These are phyloP conservation scores for Thecophora atra DNA, from an alignment of 2,888 invertebrate genomes.

Conservation along the genomic window DNA sequence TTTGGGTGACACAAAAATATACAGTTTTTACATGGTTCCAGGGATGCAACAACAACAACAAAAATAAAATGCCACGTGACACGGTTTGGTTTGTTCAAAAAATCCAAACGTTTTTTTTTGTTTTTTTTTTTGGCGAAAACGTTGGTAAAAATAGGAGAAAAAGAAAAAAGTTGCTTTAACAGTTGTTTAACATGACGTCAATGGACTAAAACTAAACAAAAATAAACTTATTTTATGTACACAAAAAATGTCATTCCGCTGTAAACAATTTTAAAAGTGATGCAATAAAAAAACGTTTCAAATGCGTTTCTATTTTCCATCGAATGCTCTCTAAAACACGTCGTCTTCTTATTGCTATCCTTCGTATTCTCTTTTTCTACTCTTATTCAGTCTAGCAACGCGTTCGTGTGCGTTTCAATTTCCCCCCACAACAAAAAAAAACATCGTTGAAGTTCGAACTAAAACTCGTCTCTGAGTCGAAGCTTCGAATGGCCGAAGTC, in stretches of 20 bases:
- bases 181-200: slow-evolving; percentile 45
- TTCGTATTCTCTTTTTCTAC: background rate
- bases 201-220: slow-evolving; percentile 36
- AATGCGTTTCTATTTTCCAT: background rate
- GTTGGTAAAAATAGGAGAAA: slow-evolving; percentile 43
- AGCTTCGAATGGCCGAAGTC: too few species aligned
- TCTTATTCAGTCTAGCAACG: too few species aligned
- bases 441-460: too few species aligned
- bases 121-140: slow-evolving; percentile 28
- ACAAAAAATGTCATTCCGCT: slow-evolving; percentile 8
- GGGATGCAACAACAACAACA: slow-evolving; percentile 47
- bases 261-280: background rate
- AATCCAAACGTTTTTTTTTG: slow-evolving; percentile 46
- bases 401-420: too few species aligned
- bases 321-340: too few species aligned
- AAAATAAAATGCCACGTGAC: slow-evolving; percentile 43
- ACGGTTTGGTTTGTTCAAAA: slow-evolving; percentile 38
- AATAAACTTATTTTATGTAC: slow-evolving; percentile 22
- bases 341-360: background rate
- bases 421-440: too few species aligned
- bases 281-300: too few species aligned
- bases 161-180: slow-evolving; percentile 50
- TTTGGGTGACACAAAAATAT: slow-evolving; percentile 48
- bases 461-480: too few species aligned
- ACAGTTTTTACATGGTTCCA: slow-evolving; percentile 41